Conservation (phyloP, 1,140 invertebrate genomes). For the Orchestia grillus region DNA sequence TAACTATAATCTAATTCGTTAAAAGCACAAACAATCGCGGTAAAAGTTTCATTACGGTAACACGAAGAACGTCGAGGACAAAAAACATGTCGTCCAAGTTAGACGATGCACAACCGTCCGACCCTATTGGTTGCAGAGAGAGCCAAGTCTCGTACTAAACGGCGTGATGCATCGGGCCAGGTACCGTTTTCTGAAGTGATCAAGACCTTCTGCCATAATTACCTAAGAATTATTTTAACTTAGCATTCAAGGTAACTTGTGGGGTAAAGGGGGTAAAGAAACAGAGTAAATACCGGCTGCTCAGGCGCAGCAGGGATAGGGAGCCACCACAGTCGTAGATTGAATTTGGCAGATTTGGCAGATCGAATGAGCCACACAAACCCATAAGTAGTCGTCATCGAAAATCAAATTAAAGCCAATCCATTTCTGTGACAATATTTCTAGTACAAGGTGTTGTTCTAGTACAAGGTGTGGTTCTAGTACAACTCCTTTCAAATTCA, state of each 20-base stretch:
- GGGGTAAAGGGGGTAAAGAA: too few relatives aligned
- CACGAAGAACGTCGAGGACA: background rate
- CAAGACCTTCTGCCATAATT: too few relatives aligned
- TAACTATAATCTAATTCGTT: background rate
- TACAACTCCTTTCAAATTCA: too few relatives aligned
- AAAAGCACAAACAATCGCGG: background rate
- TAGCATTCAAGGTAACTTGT: too few relatives aligned
- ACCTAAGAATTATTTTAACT: too few relatives aligned
- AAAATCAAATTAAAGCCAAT: background rate
- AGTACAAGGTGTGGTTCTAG: background rate
- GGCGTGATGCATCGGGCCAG: too few relatives aligned
- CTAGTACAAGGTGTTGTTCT: background rate
- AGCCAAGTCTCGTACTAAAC: background rate
- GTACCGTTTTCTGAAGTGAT: too few relatives aligned
- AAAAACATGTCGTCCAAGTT: background rate
- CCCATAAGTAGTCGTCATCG: too few relatives aligned
- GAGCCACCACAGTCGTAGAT: background rate
- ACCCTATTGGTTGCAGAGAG: background rate
- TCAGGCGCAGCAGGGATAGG: background rate
- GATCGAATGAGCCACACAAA: too few relatives aligned
- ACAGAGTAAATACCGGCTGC: background rate
- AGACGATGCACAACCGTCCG: background rate
- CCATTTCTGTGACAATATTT: background rate
- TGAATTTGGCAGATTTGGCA: background rate
- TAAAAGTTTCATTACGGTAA: background rate